Percentiles rank a stretch among this genome's conserved stretches.
These are phyloP conservation scores for Onthophagus taurus DNA, from an alignment of 1,140 invertebrate species.

Conservation along the genomic window DNA sequence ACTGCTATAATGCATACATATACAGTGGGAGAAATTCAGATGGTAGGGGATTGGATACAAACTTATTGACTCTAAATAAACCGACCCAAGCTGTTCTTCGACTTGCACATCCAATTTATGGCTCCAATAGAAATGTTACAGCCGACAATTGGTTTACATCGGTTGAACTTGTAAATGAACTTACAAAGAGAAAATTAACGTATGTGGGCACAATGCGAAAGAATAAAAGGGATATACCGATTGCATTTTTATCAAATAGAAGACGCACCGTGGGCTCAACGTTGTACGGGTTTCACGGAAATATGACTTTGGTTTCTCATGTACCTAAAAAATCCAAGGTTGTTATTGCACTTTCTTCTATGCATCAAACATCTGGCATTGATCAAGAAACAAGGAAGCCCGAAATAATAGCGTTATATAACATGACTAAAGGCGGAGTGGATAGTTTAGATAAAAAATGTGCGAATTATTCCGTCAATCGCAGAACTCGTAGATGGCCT, in stretches of 20 bases:
- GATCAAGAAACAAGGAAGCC: not conserved
- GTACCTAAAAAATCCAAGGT: not conserved
- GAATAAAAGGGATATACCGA: conserved; percentile 3
- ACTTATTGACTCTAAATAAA: no score
- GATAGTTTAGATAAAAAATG: conserved; percentile 3
- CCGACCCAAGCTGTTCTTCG: not conserved
- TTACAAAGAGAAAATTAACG: not conserved
- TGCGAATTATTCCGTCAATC: not conserved
- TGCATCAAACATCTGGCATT: conserved; percentile 2
- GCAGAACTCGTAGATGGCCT: conserved; percentile 27
- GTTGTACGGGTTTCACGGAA: not conserved
- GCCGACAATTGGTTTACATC: conserved; percentile 3
- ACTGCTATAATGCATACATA: no score
- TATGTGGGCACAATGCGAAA: conserved; percentile 6
- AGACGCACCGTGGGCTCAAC: not conserved
- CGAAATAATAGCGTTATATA: conserved; percentile 1
- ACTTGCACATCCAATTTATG: not conserved
- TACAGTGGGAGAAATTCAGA: no score
- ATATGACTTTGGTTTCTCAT: no score
- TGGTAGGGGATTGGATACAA: no score
- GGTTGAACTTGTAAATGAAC: not conserved
- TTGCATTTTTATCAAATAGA: not conserved
- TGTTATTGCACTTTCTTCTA: conserved; percentile 2
- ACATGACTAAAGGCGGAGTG: conserved; percentile 1
- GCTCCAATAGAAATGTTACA: not conserved